Evolutionary conservation across 2,888 invertebrate species (phyloP).

Genomic region (Tridacna gigas): DNA sequence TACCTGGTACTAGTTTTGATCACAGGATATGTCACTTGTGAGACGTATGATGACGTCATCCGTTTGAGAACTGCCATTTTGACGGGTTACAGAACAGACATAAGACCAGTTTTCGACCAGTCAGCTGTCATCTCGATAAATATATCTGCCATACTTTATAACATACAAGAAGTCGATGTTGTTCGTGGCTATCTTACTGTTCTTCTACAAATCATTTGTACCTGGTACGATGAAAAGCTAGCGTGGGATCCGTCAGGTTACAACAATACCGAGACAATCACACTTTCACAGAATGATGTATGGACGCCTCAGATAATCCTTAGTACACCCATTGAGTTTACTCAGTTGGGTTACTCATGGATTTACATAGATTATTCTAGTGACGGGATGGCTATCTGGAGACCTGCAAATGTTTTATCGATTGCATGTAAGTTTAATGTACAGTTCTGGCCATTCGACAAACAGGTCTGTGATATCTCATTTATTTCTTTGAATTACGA

Average conservation of each 20-base stretch:
- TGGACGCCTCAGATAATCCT: constrained; percentile 35
- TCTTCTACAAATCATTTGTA: background rate
- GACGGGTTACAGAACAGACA: constrained; percentile 23
- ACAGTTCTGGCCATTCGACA: constrained; percentile 35
- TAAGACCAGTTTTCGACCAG: constrained; percentile 31
- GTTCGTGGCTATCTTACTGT: constrained; percentile 26
- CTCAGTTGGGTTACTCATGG: constrained; percentile 18
- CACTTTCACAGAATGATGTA: constrained; percentile 19
- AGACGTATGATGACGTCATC: constrained; percentile 26
- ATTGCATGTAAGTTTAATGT: constrained; percentile 39
- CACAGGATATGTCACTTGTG: background rate
- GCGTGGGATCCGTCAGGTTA: constrained; percentile 20
- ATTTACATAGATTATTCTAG: constrained; percentile 12
- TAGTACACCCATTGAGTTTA: constrained; percentile 24
- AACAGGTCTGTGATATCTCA: constrained; percentile 39
- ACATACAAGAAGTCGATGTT: constrained; percentile 30
- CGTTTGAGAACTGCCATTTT: constrained; percentile 16
- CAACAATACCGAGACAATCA: constrained; percentile 21
- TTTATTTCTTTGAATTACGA: constrained; percentile 19
- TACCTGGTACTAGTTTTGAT: background rate
- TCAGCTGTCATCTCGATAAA: constrained; percentile 26
- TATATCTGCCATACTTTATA: constrained; percentile 27
- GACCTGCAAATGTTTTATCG: constrained; percentile 19
- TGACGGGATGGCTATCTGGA: constrained; percentile 20
- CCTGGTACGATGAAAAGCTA: constrained; percentile 34